Evolutionary conservation across 2,888 invertebrate genomes (phyloP), one percentile per base, ranked within the genome.

Genomic region (Callinectes sapidus): DNA sequence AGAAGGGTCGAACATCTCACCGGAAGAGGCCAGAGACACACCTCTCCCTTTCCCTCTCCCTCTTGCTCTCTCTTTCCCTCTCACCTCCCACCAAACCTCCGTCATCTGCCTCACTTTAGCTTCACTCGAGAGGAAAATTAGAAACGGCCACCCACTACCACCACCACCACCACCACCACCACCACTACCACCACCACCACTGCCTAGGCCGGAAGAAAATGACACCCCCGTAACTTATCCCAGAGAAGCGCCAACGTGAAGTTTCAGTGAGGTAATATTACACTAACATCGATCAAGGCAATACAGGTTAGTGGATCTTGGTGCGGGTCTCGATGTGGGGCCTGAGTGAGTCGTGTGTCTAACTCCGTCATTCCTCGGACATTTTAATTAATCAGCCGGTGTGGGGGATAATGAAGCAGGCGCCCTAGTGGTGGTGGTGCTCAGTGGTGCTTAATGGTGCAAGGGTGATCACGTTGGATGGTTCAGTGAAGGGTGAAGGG

Each of bases 121-220:
- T 81, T 81, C 81, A 81, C 81, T 81, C 81, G 35, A 81, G 81
- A 32, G 32, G 81, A 81, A 81, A 81, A 81, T 81, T 81, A 81
- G 81, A 81, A 35, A 18, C 35, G 18, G 81, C 35, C 32, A 35
- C 81, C 32, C 35, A 81, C 14, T 35, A 5, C 14, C 35, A 18
- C 81, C 13, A 35, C 32, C 32, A n/a, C 35, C 35, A 13, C 81
- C 35, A 16, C 81, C 81, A 13, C 16, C 81, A 32, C 77, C 28
- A 6, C 23, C 10, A 13, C 35, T 32, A 81, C 77, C 2, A 32
- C 35, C 71, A 71, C 71, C 71, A 8, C 71, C 28, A 28, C 71
- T 0, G 1, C 71, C 71, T 2, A 35, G 35, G 16, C 35, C 35
- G 16, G 16, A 35, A 35, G 1, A n/a, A 71, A 71, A 71, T 71